Base-by-base conservation (phyloP, 2,113 vertebrate genomes). In the Acinonyx jubatus region DNA sequence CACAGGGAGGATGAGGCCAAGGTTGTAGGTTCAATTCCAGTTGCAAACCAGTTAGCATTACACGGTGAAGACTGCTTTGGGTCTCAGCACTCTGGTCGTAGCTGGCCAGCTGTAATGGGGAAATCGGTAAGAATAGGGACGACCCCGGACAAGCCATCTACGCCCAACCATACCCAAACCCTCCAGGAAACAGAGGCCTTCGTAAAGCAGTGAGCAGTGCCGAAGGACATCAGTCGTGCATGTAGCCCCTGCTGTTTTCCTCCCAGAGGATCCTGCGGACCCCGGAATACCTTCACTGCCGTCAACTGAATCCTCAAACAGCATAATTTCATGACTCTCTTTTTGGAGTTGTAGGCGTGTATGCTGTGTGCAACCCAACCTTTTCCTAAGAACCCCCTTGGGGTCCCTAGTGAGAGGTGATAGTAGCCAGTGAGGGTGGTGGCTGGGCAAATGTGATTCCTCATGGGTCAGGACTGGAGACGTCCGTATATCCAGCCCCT, bases 181-280 rank as follows among this genome's bases (percentile, higher is more conserved):
- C 48, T 84, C 50, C 13, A 29, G 66, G 55, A n/a, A 38, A 65
- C 9, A 55, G 52, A 63, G 48, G 52, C 1, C 68, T 66, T 41
- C 76, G 65, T 9, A 33, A 68, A 48, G 21, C 55, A 57, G 33
- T 50, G 80, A 88, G 69, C 1, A 0, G 7, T 13, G 33, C 27
- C 1, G 10, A 16, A 31, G 69, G 79, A 2, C 13, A 31, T 18
- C 3, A 0, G 11, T 4, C 4, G 29, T 8, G 13, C 25, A 5
- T 19, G 0, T 18, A 36, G 15, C 8, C 25, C 19, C n/a, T 0
- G 4, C 57, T 52, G 4, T 18, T 63, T 16, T 82, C 71, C 16
- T 23, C 25, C 5, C 45, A 87, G 66, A 82, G 23, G 63, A 63
- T 10, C 52, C 80, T 74, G 15, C 23, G 38, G 85, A 65, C 18